phyloP scores from a whole-genome alignment of 92 coral and sea anemone species.

The Porites rus region DNA sequence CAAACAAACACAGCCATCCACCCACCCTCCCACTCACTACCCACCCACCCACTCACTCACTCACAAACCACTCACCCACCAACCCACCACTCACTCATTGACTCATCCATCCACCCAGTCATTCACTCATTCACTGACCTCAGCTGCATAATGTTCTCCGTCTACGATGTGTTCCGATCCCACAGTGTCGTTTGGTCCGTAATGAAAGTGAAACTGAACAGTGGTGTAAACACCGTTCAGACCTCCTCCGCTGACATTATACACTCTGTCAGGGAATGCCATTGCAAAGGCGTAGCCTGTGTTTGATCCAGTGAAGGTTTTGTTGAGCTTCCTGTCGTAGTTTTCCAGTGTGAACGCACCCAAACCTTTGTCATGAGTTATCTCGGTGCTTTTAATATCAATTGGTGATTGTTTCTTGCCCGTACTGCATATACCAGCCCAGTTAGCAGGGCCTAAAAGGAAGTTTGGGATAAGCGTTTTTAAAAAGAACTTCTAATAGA shows the following conservation, averaged over 20 bases:
- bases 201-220: slow-evolving; percentile 67
- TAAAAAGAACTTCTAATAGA: not conserved
- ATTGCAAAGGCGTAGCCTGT: slow-evolving; percentile 50
- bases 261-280: not conserved
- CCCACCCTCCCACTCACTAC: too few species aligned
- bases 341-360: slow-evolving; percentile 31
- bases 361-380: slow-evolving; percentile 20
- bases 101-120: not conserved
- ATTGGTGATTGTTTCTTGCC: slow-evolving; percentile 46
- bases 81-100: not conserved
- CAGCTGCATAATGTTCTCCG: slow-evolving; percentile 68
- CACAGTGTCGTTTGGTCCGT: slow-evolving; percentile 49
- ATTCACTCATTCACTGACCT: slow-evolving; percentile 39
- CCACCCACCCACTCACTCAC: too few species aligned
- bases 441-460: slow-evolving; percentile 13
- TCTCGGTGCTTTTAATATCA: slow-evolving; percentile 37
- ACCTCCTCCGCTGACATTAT: slow-evolving; percentile 62
- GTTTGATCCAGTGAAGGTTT: slow-evolving; percentile 25
- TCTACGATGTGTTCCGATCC: slow-evolving; percentile 79
- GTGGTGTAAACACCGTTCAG: slow-evolving; percentile 53
- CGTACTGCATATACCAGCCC: slow-evolving; percentile 13
- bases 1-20: too few species aligned
- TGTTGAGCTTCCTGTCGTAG: slow-evolving; percentile 6
- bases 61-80: not conserved
- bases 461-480: not conserved